Conservation (phyloP, 1,140 invertebrate genomes). For the Psilanteris sp. region DNA sequence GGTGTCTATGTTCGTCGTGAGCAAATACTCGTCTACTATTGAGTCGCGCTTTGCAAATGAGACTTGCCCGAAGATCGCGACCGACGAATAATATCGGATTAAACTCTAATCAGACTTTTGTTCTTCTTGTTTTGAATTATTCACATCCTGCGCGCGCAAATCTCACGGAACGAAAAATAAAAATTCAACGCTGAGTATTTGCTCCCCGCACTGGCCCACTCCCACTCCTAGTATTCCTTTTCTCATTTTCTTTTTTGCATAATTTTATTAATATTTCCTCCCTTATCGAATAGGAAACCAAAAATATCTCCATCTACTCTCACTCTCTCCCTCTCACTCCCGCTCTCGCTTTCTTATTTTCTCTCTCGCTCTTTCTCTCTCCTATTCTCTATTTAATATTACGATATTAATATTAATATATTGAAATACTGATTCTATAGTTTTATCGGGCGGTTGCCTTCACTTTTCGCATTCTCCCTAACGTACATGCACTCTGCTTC, state of each 20-base stretch:
- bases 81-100: slow-evolving; percentile 50
- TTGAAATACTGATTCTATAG: slow-evolving; percentile 78
- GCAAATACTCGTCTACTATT: slow-evolving; percentile 53
- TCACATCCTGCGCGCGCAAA: slow-evolving; percentile 34
- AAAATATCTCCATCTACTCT: slow-evolving; percentile 45
- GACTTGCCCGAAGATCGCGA: slow-evolving; percentile 44
- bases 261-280: no score
- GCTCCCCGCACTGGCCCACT: slow-evolving; percentile 46
- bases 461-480: slow-evolving; percentile 50
- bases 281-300: slow-evolving; percentile 46
- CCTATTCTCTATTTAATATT: slow-evolving; percentile 55
- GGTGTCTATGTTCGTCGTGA: slow-evolving; percentile 38
- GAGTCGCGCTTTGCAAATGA: slow-evolving; percentile 42
- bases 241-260: no score
- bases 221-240: slow-evolving; percentile 15
- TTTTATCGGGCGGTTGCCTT: slow-evolving; percentile 71
- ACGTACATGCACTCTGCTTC: slow-evolving; percentile 14
- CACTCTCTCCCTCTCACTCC: no score
- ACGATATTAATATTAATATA: slow-evolving; percentile 67
- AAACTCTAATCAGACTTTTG: slow-evolving; percentile 55
- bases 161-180: slow-evolving; percentile 33
- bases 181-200: slow-evolving; percentile 50
- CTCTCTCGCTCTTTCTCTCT: no score
- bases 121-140: slow-evolving; percentile 47
- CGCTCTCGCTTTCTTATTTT: no score